A percentile compares a stretch with the other conserved stretches of the same genome.
phyloP scores from a whole-genome alignment of 2,113 vertebrate genomes.

The Eulemur macaco region DNA sequence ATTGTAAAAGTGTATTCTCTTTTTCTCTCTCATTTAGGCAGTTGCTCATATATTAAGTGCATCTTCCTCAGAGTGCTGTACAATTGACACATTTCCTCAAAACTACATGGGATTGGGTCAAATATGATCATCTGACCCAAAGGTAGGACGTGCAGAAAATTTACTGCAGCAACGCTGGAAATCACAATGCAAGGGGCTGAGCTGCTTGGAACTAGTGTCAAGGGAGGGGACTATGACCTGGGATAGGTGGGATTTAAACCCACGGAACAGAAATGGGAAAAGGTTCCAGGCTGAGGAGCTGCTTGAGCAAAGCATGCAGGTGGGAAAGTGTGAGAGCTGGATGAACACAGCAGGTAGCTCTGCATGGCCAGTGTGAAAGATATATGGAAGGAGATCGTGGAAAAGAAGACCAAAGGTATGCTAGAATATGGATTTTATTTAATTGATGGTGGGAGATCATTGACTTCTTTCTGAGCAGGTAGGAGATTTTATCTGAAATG shows the following conservation, averaged over 20 bases:
- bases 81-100: not conserved
- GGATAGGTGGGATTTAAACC: not conserved
- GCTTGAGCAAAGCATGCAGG: not conserved
- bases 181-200: not conserved
- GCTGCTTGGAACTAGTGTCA: not conserved
- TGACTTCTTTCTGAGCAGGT: not conserved
- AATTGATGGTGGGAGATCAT: not conserved
- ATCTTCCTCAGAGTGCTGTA: not conserved
- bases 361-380: not conserved
- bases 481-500: not conserved
- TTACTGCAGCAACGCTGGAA: not conserved
- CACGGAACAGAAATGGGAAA: not conserved
- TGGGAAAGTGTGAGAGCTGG: not conserved
- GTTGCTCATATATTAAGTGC: not conserved
- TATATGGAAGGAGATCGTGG: accelerated
- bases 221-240: not conserved
- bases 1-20: not conserved
- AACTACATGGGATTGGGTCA: not conserved
- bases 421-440: not conserved
- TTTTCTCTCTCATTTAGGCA: not conserved
- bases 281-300: not conserved
- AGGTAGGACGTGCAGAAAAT: not conserved
- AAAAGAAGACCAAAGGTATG: not conserved
- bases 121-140: not conserved
- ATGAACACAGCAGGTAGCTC: accelerated